Conservation (phyloP, 2,113 vertebrate genomes). For the Larimichthys polyactis region DNA sequence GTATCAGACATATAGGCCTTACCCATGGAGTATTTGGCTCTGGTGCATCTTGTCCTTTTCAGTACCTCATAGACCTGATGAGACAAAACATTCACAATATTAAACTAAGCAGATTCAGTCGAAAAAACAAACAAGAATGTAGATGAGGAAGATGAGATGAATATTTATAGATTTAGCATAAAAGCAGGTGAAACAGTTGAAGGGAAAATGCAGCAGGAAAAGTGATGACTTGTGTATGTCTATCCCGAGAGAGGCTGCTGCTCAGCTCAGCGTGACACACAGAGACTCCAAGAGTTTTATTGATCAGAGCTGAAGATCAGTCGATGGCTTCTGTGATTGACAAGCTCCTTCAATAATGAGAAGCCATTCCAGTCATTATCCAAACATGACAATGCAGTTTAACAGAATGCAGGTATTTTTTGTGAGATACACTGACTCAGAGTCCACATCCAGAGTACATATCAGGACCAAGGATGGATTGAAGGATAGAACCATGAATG, state of each 20-base stretch:
- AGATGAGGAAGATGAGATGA: not conserved
- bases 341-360: conserved; percentile 38
- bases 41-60: conserved; percentile 92
- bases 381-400: not conserved
- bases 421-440: not conserved
- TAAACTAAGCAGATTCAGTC: not conserved
- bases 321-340: conserved; percentile 2
- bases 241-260: not conserved
- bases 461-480: too few relatives aligned
- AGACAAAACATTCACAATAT: conserved; percentile 10
- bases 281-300: not conserved
- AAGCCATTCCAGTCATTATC: conserved; percentile 33
- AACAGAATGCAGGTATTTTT: not conserved
- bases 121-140: not conserved
- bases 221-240: not conserved
- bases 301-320: conserved; percentile 12
- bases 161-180: not conserved
- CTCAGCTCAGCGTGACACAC: conserved; percentile 4
- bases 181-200: not conserved
- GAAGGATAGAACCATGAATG: not conserved
- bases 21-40: conserved; percentile 94
- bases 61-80: conserved; percentile 93
- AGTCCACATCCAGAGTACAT: not conserved
- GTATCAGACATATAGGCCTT: conserved; percentile 65
- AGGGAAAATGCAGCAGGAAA: not conserved